phyloP scores from a whole-genome alignment of 2,113 vertebrate genomes.

The Lepus americanus region DNA sequence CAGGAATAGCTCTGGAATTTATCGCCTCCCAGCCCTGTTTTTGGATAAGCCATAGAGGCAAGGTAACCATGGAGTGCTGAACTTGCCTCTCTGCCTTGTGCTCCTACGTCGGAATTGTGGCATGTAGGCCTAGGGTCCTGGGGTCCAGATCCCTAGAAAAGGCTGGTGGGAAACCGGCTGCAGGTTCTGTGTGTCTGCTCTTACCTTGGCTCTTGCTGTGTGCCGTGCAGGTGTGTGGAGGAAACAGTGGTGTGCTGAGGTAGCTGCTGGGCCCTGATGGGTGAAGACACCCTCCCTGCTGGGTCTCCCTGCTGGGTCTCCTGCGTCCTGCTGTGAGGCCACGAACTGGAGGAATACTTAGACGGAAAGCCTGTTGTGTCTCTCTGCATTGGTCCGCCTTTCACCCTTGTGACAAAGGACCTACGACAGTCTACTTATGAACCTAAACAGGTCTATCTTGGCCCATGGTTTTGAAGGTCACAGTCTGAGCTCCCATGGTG shows the following conservation, averaged over 20 bases:
- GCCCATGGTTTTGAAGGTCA: too few species aligned
- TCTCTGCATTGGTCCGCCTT: too few species aligned
- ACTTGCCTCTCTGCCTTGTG: background rate
- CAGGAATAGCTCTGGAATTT: background rate
- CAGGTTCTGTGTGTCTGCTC: background rate
- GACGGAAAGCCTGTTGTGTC: rapidly evolving
- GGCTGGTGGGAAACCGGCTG: background rate
- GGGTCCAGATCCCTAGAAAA: background rate
- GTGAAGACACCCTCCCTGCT: too few species aligned
- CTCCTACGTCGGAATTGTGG: too few species aligned
- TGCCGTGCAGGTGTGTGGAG: background rate
- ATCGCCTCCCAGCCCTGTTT: background rate
- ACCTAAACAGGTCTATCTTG: too few species aligned
- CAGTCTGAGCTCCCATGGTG: too few species aligned
- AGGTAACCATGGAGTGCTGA: background rate
- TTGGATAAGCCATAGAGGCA: background rate
- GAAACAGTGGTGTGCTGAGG: background rate
- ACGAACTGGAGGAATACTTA: background rate
- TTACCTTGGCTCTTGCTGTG: background rate
- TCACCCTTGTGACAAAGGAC: too few species aligned
- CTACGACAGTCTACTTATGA: too few species aligned
- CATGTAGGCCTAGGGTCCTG: background rate
- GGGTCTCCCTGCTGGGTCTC: background rate
- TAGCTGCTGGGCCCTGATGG: background rate
- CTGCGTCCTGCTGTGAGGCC: background rate